Conservation (phyloP, 2,797 vertebrate genomes). For the Muraenolepis orangiensis region DNA sequence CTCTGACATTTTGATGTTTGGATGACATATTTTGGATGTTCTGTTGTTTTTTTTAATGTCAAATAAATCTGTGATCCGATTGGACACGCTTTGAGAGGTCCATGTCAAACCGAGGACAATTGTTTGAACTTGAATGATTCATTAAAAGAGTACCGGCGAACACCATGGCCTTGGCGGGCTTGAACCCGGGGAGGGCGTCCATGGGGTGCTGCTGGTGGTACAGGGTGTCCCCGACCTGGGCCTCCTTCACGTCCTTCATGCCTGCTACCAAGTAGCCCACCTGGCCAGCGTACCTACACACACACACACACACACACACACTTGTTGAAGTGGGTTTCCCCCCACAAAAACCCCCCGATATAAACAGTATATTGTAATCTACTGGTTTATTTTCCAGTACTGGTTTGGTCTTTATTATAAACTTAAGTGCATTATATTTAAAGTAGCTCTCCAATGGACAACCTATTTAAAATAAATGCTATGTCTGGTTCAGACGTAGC, state of each 20-base stretch:
- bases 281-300: slow-evolving; percentile 88
- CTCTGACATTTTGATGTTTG: too few species aligned
- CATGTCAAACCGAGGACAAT: too few species aligned
- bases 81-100: too few species aligned
- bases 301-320: neutral
- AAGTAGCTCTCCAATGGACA: neutral
- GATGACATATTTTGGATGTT: too few species aligned
- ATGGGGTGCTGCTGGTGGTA: slow-evolving; percentile 85
- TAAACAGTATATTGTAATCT: neutral
- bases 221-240: slow-evolving; percentile 96
- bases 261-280: slow-evolving; percentile 94
- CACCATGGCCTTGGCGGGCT: slow-evolving; percentile 94
- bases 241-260: slow-evolving; percentile 96
- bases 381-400: neutral
- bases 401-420: neutral
- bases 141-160: slow-evolving; percentile 96
- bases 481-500: neutral
- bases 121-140: too few species aligned
- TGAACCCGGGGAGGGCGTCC: slow-evolving; percentile 90
- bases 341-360: neutral
- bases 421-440: neutral
- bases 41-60: too few species aligned
- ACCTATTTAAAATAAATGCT: neutral
- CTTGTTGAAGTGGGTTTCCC: neutral
- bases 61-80: too few species aligned